Evolutionary conservation across 2,888 invertebrate genomes (phyloP).

Genomic region (Strigamia transsilvanica): DNA sequence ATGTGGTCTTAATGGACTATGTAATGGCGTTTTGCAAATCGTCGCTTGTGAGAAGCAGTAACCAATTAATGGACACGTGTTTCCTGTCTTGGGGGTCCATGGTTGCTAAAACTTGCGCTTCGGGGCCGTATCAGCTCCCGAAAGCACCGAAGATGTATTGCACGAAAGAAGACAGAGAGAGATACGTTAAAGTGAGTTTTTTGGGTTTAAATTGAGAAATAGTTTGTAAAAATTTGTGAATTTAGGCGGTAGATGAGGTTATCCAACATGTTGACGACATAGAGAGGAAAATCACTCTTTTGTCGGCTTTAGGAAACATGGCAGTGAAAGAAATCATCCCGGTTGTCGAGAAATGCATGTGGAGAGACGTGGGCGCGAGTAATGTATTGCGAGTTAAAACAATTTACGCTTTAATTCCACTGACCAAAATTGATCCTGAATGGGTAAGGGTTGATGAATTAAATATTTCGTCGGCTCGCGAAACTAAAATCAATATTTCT

Average conservation of each 20-base stretch:
- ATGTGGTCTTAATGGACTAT: background rate
- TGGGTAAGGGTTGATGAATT: background rate
- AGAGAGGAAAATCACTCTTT: background rate
- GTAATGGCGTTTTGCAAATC: slow-evolving; percentile 9
- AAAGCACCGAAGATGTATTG: background rate
- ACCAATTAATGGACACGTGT: background rate
- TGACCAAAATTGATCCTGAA: background rate
- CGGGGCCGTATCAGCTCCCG: background rate
- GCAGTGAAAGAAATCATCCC: background rate
- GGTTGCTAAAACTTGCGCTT: background rate
- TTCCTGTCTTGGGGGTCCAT: background rate
- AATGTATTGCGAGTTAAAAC: background rate
- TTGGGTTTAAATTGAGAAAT: background rate
- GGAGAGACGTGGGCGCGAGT: background rate
- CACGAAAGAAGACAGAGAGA: background rate
- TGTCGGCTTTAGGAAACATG: background rate
- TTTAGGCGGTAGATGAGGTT: background rate
- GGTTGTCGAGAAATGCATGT: background rate
- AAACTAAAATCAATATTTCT: background rate
- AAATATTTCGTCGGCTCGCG: background rate
- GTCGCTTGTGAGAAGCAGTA: background rate
- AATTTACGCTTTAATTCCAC: background rate
- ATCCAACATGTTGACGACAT: background rate
- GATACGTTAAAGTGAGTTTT: background rate
- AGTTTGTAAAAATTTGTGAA: background rate